Evolutionary conservation across 1,140 invertebrate species (phyloP).

Genomic region (Aphaenogaster floridana): DNA sequence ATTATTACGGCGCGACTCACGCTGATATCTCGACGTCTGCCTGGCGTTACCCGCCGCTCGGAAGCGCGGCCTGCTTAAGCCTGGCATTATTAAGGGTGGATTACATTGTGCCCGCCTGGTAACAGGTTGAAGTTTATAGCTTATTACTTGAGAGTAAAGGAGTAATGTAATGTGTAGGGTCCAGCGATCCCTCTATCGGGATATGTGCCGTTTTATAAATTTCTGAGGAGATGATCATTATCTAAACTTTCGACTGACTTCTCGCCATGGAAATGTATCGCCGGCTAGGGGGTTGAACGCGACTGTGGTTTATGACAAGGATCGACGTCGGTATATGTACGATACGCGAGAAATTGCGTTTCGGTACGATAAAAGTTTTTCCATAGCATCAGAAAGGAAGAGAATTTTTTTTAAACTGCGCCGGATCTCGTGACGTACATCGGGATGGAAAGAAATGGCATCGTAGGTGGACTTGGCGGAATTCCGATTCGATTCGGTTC

Average conservation of each 20-base stretch:
- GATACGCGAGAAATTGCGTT: constrained; percentile 56
- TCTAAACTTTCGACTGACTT: constrained; percentile 8
- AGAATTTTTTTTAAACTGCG: constrained; percentile 59
- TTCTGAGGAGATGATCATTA: not conserved
- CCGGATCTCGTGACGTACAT: not conserved
- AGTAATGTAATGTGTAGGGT: not conserved
- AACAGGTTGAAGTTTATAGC: constrained; percentile 12
- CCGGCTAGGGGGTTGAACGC: not conserved
- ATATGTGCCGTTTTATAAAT: not conserved
- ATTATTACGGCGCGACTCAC: constrained; percentile 49
- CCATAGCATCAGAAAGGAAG: constrained; percentile 9
- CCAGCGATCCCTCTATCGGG: not conserved
- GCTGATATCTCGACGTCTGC: constrained; percentile 47
- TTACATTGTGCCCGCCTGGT: constrained; percentile 29
- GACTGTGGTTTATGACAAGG: constrained; percentile 48
- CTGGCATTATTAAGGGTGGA: constrained; percentile 19
- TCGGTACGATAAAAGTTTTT: constrained; percentile 69
- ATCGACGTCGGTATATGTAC: constrained; percentile 13
- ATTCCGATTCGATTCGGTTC: constrained; percentile 67
- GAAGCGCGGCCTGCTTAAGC: constrained; percentile 26
- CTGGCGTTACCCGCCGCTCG: constrained; percentile 3
- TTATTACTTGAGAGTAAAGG: not conserved
- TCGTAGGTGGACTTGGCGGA: constrained; percentile 36
- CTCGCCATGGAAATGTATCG: not conserved
- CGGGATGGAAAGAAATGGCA: constrained; percentile 48